A percentile compares a stretch with the other conserved stretches of the same genome.
Evolutionary conservation across 92 coral and sea anemone genomes (phyloP).

Genomic region (Ricordea florida): DNA sequence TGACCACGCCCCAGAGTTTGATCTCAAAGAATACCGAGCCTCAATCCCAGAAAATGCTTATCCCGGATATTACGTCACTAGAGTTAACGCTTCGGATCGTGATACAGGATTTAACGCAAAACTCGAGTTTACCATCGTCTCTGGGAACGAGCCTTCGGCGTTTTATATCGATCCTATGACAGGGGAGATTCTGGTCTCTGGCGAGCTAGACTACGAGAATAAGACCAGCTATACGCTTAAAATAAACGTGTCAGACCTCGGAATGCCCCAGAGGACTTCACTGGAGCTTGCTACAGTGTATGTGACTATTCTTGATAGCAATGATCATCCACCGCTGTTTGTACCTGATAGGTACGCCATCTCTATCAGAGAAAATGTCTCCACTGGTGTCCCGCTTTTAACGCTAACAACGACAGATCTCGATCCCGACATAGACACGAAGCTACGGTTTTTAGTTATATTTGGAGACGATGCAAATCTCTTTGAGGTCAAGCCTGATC

Average conservation of each 20-base stretch:
- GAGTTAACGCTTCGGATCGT: constrained; percentile 63
- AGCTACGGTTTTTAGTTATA: constrained; percentile 56
- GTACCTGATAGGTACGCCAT: constrained; percentile 49
- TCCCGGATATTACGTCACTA: constrained; percentile 69
- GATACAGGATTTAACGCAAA: constrained; percentile 57
- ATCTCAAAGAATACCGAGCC: constrained; percentile 32
- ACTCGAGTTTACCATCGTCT: constrained; percentile 64
- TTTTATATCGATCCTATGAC: constrained; percentile 75
- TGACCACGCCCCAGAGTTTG: constrained; percentile 79
- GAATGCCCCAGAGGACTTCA: constrained; percentile 63
- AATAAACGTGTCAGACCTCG: constrained; percentile 76
- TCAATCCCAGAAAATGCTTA: constrained; percentile 78
- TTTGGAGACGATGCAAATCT: constrained; percentile 68
- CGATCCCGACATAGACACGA: constrained; percentile 56
- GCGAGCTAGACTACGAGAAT: constrained; percentile 70
- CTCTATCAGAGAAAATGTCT: constrained; percentile 60
- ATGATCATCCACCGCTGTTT: constrained; percentile 88
- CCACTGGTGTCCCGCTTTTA: constrained; percentile 61
- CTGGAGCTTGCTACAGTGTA: constrained; percentile 55
- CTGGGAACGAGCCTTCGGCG: constrained; percentile 86
- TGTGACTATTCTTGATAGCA: constrained; percentile 69
- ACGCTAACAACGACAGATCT: constrained; percentile 67
- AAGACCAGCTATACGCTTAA: constrained; percentile 69
- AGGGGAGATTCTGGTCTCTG: constrained; percentile 72
- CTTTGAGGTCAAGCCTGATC: constrained; percentile 61